Percentiles rank a stretch among this genome's conserved stretches.
phyloP scores from a whole-genome alignment of 2,888 invertebrate genomes.

The Alcis repandata region DNA sequence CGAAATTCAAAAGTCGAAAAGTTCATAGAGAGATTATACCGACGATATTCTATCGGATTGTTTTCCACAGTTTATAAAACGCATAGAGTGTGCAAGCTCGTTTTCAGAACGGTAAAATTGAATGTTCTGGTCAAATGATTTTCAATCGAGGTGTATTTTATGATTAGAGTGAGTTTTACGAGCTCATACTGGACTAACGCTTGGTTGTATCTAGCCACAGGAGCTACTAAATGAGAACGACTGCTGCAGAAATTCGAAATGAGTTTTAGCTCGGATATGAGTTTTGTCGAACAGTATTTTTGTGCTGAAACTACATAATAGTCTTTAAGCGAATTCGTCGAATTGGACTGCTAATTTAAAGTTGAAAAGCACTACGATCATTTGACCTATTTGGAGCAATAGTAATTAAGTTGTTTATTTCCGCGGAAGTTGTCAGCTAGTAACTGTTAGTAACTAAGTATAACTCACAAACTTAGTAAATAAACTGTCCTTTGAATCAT shows the following conservation, averaged over 20 bases:
- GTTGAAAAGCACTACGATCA: neutral
- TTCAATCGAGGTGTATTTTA: neutral
- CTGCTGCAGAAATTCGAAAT: neutral
- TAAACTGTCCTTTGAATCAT: too few relatives aligned
- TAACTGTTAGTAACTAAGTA: too few relatives aligned
- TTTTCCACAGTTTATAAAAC: slow-evolving; percentile 12
- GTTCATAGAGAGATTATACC: neutral
- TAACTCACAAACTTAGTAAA: too few relatives aligned
- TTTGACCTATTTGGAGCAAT: neutral
- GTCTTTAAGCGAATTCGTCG: neutral
- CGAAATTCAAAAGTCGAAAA: neutral
- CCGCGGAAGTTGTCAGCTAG: neutral
- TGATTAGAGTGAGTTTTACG: neutral
- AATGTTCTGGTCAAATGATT: slow-evolving; percentile 9
- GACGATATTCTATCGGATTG: neutral
- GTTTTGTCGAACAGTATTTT: neutral
- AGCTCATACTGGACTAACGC: neutral
- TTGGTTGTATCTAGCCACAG: too few relatives aligned
- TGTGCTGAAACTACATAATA: neutral
- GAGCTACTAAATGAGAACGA: neutral
- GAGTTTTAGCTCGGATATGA: neutral
- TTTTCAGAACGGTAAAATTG: slow-evolving; percentile 5
- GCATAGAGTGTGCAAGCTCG: neutral
- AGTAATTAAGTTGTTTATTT: neutral
- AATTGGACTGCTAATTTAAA: neutral